phyloP scores from a whole-genome alignment of 2,888 invertebrate genomes.

The Cosmia pyralina region DNA sequence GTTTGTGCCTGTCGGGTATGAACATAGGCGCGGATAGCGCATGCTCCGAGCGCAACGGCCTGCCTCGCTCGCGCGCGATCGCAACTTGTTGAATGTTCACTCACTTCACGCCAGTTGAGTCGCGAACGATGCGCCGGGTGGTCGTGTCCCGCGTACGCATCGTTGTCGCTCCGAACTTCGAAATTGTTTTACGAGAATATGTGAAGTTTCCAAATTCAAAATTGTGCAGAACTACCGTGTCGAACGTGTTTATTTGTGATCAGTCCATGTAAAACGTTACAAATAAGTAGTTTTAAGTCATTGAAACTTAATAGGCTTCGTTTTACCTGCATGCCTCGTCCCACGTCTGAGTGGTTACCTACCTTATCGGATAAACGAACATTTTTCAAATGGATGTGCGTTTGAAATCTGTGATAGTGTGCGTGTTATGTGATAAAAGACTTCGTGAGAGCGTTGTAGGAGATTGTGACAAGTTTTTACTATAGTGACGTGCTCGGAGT shows the following conservation, averaged over 20 bases:
- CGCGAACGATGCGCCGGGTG: constrained; percentile 87
- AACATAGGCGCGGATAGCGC: constrained; percentile 85
- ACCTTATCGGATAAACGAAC: constrained; percentile 89
- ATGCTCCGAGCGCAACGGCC: constrained; percentile 84
- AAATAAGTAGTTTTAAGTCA: constrained; percentile 86
- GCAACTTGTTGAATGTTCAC: constrained; percentile 89
- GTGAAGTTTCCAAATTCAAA: constrained; percentile 86
- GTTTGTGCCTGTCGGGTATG: constrained; percentile 78
- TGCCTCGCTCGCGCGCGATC: constrained; percentile 81
- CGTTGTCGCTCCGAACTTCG: constrained; percentile 84
- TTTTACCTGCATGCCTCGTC: constrained; percentile 89
- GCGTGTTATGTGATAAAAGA: constrained; percentile 86
- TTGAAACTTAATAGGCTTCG: constrained; percentile 88
- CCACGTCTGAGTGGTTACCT: constrained; percentile 87
- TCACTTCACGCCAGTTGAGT: constrained; percentile 86
- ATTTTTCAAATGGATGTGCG: constrained; percentile 90
- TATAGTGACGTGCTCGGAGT: constrained; percentile 84
- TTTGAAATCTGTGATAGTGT: constrained; percentile 88
- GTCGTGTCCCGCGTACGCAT: constrained; percentile 81
- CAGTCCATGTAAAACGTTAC: constrained; percentile 77
- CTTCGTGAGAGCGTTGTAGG: constrained; percentile 81
- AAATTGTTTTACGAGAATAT: constrained; percentile 88
- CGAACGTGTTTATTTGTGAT: constrained; percentile 77
- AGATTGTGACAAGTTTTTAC: constrained; percentile 86
- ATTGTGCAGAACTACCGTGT: constrained; percentile 79